Percentiles rank a stretch among this genome's conserved stretches.
Evolutionary conservation across 30 jellyfish, hydroid and myxozoan genomes (phyloP).

Genomic region (Clytia hemisphaerica): DNA sequence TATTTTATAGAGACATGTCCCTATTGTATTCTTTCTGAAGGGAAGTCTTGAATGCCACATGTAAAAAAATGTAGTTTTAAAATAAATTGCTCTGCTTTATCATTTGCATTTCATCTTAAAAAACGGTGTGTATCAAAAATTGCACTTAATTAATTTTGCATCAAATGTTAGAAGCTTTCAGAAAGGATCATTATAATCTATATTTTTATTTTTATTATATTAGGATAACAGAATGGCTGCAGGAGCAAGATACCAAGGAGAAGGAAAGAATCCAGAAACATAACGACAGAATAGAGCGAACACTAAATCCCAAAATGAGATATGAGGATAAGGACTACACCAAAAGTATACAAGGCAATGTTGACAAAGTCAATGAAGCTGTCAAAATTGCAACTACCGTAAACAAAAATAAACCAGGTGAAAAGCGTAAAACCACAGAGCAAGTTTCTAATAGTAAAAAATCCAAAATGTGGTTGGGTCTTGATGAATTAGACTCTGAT

Average conservation of each 20-base stretch:
- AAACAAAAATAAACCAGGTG: not conserved
- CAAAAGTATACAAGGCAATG: constrained; percentile 54
- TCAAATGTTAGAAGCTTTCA: not conserved
- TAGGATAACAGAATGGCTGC: constrained; percentile 84
- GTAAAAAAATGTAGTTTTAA: too few relatives aligned
- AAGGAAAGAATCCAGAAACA: constrained; percentile 62
- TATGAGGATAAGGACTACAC: constrained; percentile 57
- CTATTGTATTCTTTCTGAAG: too few relatives aligned
- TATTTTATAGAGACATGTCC: too few relatives aligned
- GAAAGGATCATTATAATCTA: not conserved
- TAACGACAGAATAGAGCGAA: constrained; percentile 65
- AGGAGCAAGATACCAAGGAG: constrained; percentile 51
- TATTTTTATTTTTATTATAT: not conserved
- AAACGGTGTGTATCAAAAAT: not conserved
- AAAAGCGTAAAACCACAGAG: not conserved
- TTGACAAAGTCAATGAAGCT: constrained; percentile 87
- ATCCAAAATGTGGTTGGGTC: too few relatives aligned
- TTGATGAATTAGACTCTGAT: too few relatives aligned
- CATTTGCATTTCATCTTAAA: too few relatives aligned
- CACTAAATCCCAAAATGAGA: constrained; percentile 63
- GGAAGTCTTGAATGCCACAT: too few relatives aligned
- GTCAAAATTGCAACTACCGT: too few relatives aligned
- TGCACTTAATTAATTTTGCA: not conserved
- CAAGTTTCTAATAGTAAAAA: too few relatives aligned
- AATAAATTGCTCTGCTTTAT: too few relatives aligned